Conservation (phyloP, 2,113 vertebrate genomes). For the Phyllopteryx taeniolatus region DNA sequence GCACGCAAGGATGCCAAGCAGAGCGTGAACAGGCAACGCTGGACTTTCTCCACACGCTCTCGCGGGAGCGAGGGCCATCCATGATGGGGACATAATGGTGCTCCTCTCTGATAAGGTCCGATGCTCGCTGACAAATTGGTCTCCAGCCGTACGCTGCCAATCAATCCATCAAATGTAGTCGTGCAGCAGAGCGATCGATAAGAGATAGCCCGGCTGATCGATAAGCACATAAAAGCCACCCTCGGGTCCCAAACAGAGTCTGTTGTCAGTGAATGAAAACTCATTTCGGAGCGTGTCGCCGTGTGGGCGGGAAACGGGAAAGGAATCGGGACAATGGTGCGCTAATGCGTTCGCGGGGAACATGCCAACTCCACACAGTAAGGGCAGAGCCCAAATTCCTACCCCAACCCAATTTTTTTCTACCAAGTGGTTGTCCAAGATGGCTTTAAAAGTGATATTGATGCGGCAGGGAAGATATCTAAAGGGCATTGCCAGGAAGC, state of each 20-base stretch:
- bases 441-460: background rate
- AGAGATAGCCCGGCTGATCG: slow-evolving; percentile 47
- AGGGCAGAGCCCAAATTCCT: too few relatives aligned
- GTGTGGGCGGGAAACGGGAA: slow-evolving; percentile 1
- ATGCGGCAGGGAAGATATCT: background rate
- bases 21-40: slow-evolving; percentile 27
- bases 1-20: slow-evolving; percentile 19
- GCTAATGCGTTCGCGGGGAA: background rate
- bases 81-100: slow-evolving; percentile 58
- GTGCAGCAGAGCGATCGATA: slow-evolving; percentile 43
- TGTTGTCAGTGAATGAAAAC: slow-evolving; percentile 9
- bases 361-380: too few relatives aligned
- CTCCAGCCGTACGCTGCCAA: slow-evolving; percentile 58
- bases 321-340: background rate
- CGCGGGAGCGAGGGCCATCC: slow-evolving; percentile 33
- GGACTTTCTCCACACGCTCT: slow-evolving; percentile 1
- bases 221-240: slow-evolving; percentile 48
- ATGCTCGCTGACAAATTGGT: slow-evolving; percentile 61
- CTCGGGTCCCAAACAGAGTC: slow-evolving; percentile 23
- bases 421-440: background rate
- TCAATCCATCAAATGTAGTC: slow-evolving; percentile 65
- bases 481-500: background rate
- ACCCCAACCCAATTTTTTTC: background rate
- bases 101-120: slow-evolving; percentile 54
- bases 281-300: background rate